A percentile compares a stretch with the other conserved stretches of the same genome.
Evolutionary conservation across 2,113 vertebrate genomes (phyloP).

Genomic region (Dasyprocta punctata): DNA sequence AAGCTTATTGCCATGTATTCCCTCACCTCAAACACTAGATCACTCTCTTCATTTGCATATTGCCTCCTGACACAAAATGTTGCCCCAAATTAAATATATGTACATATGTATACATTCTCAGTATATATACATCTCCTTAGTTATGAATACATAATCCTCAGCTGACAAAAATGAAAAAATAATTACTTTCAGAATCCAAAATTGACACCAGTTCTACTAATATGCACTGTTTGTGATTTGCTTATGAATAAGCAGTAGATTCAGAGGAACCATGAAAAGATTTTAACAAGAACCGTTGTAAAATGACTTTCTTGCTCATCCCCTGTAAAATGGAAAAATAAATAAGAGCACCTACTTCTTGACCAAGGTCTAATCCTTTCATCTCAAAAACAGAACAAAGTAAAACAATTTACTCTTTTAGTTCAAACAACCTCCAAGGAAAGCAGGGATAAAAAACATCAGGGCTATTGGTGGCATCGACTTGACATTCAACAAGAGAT

Average conservation of each 20-base stretch:
- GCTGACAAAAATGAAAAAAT: neutral
- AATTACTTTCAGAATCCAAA: neutral
- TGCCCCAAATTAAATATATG: neutral
- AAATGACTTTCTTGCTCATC: neutral
- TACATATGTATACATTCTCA: too few relatives aligned
- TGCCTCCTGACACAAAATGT: neutral
- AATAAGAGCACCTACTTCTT: neutral
- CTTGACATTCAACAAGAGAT: neutral
- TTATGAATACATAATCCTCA: neutral
- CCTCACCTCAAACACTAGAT: neutral
- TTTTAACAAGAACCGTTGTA: neutral
- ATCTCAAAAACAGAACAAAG: conserved; percentile 5
- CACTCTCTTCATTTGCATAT: neutral
- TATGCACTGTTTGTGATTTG: neutral
- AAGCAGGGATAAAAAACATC: neutral
- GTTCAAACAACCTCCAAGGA: neutral
- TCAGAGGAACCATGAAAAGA: neutral
- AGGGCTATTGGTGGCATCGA: neutral
- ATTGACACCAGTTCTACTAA: neutral
- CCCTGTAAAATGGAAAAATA: neutral
- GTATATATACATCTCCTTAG: neutral
- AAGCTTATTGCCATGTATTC: neutral
- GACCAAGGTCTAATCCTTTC: neutral
- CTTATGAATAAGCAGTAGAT: neutral
- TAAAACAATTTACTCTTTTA: neutral